Evolutionary conservation across 2,797 vertebrate genomes (phyloP), one percentile per base, ranked within the genome.

Genomic region (Rhinogobio ventralis): DNA sequence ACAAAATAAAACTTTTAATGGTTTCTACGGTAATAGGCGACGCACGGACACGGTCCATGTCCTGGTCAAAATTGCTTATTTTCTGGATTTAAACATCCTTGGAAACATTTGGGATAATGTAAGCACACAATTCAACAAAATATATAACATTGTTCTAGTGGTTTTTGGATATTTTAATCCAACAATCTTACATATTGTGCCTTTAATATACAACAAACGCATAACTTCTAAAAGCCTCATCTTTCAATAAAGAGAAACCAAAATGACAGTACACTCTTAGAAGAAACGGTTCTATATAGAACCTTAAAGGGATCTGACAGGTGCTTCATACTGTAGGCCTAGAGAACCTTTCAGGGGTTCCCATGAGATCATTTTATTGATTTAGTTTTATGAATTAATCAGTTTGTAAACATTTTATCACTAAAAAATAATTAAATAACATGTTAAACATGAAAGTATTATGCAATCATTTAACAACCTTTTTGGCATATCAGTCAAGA

Each of bases 221-320:
- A n/a, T 57, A 51, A 45, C 78, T 33, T 79, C 14, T 77, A 77
- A 77, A 77, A 77, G 36, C 25, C 49, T 79, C 3, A 79, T 49
- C 25, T 42, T 36, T 81, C 33, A 69, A 53, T 30, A 5, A 68
- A 51, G 30, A 69, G 13, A 81, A 49, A 25, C 17, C 23, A 53
- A 36, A 68, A 25, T 39, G 57, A 46, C 23, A 68, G 28, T 67
- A 68, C 36, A 49, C 23, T n/a, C 23, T 25, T 13, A 60, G 9
- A 25, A 60, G 57, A 60, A 60, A n/a, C 7, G 9, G 9, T 10
- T 57, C 9, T n/a, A n/a, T 55, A 57, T 1, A 36, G 45, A 46
- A 46, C 45, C 45, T 46, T 46, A 46, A 46, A 14, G 45, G 7
- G 36, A 39, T 39, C 36, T 8, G 7, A 39, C 7, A 7, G 19